phyloP scores from a whole-genome alignment of 2,113 vertebrate species.

The Oreochromis aureus region DNA sequence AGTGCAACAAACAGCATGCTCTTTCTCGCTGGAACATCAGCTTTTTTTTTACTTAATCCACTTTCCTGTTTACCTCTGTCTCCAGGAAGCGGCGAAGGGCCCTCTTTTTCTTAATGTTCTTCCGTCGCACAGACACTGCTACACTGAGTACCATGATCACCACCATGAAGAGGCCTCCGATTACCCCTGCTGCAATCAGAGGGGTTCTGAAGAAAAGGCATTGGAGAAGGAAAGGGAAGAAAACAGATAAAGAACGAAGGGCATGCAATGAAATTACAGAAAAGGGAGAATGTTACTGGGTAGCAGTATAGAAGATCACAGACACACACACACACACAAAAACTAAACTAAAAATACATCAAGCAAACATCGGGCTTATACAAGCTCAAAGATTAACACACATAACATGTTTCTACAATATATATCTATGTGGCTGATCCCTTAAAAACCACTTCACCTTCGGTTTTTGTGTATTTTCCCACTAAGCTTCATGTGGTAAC shows the following conservation, averaged over 20 bases:
- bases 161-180: conserved; percentile 91
- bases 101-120: conserved; percentile 97
- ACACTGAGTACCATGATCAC: conserved; percentile 89
- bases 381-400: background rate
- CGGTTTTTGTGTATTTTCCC: background rate
- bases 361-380: background rate
- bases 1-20: background rate
- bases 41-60: background rate
- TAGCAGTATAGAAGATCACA: background rate
- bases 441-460: background rate
- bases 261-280: background rate
- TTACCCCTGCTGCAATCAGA: conserved; percentile 92
- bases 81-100: conserved; percentile 91
- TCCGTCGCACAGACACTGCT: conserved; percentile 87
- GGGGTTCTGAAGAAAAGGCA: conserved; percentile 79
- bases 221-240: background rate
- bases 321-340: background rate
- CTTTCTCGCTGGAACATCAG: background rate
- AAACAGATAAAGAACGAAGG: background rate
- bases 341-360: background rate
- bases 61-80: conserved; percentile 83
- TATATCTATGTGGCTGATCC: background rate
- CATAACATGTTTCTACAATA: background rate
- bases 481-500: background rate
- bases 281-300: background rate